Evolutionary conservation across 2,888 invertebrate species (phyloP).

Genomic region (Eurytoma adleriae): DNA sequence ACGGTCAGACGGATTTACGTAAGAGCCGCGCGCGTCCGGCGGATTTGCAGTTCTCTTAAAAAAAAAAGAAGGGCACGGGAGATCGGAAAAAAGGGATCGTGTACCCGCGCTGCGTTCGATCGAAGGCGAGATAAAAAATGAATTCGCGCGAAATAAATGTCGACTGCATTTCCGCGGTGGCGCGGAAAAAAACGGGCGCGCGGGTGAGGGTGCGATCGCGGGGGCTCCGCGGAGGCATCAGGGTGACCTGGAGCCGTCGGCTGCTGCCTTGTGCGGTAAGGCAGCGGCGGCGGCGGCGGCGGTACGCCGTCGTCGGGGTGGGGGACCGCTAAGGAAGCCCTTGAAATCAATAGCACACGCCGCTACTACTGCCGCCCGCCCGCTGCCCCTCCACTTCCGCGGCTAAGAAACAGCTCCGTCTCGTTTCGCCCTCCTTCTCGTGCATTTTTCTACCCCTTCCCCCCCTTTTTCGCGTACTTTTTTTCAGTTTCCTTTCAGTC

Average conservation of each 20-base stretch:
- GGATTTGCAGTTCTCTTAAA: neutral
- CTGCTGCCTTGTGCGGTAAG: constrained; percentile 69
- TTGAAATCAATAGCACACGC: constrained; percentile 76
- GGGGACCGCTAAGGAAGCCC: constrained; percentile 73
- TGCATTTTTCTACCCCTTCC: neutral
- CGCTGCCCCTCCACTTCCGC: constrained; percentile 63
- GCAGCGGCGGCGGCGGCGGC: constrained; percentile 47
- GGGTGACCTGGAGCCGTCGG: constrained; percentile 71
- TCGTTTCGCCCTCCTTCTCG: constrained; percentile 50
- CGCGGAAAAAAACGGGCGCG: constrained; percentile 5
- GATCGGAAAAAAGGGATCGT: no score
- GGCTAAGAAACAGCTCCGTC: constrained; percentile 41
- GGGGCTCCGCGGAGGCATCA: constrained; percentile 61
- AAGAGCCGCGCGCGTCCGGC: neutral
- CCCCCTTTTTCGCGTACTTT: constrained; percentile 18
- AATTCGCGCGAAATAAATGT: constrained; percentile 14
- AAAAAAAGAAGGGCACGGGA: neutral
- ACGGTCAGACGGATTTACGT: neutral
- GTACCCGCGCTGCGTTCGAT: neutral
- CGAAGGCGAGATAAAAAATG: neutral
- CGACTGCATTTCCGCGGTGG: neutral
- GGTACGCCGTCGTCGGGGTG: constrained; percentile 54
- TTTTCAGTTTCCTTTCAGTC: neutral
- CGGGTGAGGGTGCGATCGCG: neutral
- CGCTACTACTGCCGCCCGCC: constrained; percentile 72